These are phyloP conservation scores for Agapornis roseicollis DNA, from an alignment of 2,113 vertebrate genomes.

Conservation along the genomic window DNA sequence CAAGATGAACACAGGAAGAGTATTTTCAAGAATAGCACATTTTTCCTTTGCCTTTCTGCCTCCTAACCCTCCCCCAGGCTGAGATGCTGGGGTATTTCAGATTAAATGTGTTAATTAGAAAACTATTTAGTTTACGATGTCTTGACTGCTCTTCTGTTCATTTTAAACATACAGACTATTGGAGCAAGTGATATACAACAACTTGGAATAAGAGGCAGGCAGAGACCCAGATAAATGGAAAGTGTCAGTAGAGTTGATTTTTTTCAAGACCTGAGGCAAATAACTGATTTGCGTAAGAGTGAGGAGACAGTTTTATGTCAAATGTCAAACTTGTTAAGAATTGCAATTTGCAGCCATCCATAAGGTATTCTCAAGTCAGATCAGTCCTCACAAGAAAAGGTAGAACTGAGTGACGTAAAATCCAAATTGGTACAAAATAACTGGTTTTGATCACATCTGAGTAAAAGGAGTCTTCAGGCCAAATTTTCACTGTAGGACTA, in stretches of 20 bases:
- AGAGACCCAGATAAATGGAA: not conserved
- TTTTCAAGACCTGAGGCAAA: not conserved
- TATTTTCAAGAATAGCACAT: not conserved
- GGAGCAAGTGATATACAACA: not conserved
- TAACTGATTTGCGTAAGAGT: not conserved
- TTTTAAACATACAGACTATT: not conserved
- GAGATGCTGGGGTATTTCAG: not conserved
- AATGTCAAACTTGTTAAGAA: not conserved
- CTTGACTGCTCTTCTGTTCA: not conserved
- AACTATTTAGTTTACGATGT: not conserved
- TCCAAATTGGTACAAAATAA: not conserved
- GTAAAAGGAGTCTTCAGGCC: not conserved
- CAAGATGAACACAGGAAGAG: not conserved
- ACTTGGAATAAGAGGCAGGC: not conserved
- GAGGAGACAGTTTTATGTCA: not conserved
- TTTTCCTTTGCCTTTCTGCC: not conserved
- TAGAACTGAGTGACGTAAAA: not conserved
- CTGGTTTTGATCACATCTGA: not conserved
- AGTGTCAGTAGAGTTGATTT: not conserved
- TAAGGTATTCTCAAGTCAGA: not conserved
- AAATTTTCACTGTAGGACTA: not conserved
- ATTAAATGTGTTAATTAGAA: constrained; percentile 30
- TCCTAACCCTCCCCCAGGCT: not conserved
- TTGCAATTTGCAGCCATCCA: not conserved
- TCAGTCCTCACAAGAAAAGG: not conserved